These are phyloP conservation scores for Arenicola marina DNA, from an alignment of 2,888 invertebrate genomes.

Conservation along the genomic window DNA sequence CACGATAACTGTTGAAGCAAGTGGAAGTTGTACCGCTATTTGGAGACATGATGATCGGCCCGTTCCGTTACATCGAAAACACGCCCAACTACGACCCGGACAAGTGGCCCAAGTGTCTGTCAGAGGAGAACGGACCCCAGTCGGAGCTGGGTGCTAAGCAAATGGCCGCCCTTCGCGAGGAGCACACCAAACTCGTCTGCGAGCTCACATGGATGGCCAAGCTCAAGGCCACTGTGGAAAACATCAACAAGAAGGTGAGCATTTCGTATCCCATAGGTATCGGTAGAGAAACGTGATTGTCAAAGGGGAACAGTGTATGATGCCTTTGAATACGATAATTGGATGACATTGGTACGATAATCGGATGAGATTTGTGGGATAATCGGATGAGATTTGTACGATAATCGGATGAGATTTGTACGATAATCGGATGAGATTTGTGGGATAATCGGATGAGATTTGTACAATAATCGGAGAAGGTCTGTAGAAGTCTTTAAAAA, in stretches of 20 bases:
- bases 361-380: no score
- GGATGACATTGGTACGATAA: no score
- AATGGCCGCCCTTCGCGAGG: slow-evolving; percentile 53
- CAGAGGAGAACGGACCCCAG: slow-evolving; percentile 81
- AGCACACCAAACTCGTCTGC: slow-evolving; percentile 31
- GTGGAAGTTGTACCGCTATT: slow-evolving; percentile 68
- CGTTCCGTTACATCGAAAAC: slow-evolving; percentile 94
- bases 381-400: no score
- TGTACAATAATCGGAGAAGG: no score
- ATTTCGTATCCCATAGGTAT: no score
- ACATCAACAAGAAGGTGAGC: slow-evolving; percentile 61
- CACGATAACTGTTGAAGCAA: slow-evolving; percentile 19
- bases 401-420: no score
- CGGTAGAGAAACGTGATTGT: no score
- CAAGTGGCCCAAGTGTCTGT: slow-evolving; percentile 37
- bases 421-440: no score
- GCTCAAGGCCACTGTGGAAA: not conserved
- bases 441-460: no score
- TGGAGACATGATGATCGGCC: slow-evolving; percentile 98
- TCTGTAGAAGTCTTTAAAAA: no score
- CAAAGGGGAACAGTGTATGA: no score
- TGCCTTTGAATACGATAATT: no score
- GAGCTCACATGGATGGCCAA: slow-evolving; percentile 21
- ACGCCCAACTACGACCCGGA: slow-evolving; percentile 37
- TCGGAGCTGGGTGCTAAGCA: slow-evolving; percentile 71